phyloP scores from a whole-genome alignment of 1,140 invertebrate species.

The Drosophila ohnishii region DNA sequence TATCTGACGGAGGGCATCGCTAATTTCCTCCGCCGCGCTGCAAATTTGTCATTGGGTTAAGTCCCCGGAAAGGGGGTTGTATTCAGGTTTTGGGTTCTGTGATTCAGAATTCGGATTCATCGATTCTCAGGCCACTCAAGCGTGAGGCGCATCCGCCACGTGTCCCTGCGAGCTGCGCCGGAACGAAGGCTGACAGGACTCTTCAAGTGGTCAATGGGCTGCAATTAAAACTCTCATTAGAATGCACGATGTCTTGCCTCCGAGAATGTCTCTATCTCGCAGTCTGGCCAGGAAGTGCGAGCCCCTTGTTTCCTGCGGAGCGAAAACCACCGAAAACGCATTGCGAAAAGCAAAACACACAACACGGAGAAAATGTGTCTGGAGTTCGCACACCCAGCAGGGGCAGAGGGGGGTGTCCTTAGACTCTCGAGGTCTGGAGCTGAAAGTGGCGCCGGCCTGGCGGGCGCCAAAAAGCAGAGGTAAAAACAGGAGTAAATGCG shows the following conservation, averaged over 20 bases:
- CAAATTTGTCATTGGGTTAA: conserved; percentile 74
- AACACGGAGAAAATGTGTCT: conserved; percentile 64
- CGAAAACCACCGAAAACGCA: conserved; percentile 47
- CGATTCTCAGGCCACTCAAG: conserved; percentile 69
- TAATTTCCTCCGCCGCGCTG: conserved; percentile 70
- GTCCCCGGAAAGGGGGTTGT: conserved; percentile 15
- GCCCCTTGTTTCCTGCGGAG: conserved; percentile 24
- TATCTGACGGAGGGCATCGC: conserved; percentile 74
- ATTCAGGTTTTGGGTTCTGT: conserved; percentile 13
- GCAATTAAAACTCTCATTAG: conserved; percentile 80
- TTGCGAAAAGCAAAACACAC: conserved; percentile 53
- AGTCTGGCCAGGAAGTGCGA: conserved; percentile 44
- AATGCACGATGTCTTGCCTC: conserved; percentile 71
- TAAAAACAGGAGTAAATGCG: conserved; percentile 83
- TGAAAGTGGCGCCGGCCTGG: conserved; percentile 70
- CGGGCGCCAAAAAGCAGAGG: conserved; percentile 82
- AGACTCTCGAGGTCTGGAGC: conserved; percentile 28
- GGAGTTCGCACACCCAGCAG: conserved; percentile 26
- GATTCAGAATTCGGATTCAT: conserved; percentile 37
- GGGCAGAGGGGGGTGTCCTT: background rate
- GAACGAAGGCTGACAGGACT: conserved; percentile 60
- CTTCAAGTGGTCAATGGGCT: conserved; percentile 76
- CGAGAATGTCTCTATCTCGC: conserved; percentile 5
- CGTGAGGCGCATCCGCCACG: conserved; percentile 76
- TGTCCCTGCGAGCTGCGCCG: conserved; percentile 44